A percentile compares a stretch with the other conserved stretches of the same genome.
Evolutionary conservation across 2,888 invertebrate genomes (phyloP).

Genomic region (Xylophagus ater): DNA sequence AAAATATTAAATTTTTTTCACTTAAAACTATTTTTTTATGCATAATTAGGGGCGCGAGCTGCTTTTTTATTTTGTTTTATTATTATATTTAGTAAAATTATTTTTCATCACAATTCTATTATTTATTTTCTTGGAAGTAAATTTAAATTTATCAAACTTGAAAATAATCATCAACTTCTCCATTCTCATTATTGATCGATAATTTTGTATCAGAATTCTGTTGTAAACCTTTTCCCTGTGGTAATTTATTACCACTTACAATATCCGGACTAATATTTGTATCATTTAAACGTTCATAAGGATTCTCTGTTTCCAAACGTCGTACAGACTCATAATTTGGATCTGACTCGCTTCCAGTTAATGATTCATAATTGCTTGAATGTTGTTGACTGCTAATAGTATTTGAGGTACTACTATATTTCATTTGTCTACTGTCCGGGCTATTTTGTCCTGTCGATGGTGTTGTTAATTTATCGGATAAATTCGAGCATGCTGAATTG

Average conservation of each 20-base stretch:
- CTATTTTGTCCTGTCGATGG: conserved; percentile 21
- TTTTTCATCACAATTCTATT: neutral
- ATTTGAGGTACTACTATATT: conserved; percentile 25
- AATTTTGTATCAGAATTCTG: conserved; percentile 19
- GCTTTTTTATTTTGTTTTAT: neutral
- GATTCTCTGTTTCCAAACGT: conserved; percentile 57
- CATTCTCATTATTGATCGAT: conserved; percentile 23
- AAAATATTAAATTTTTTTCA: conserved; percentile 1
- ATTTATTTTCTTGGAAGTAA: conserved; percentile 5
- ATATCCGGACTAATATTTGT: conserved; percentile 21
- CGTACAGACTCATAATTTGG: conserved; percentile 76
- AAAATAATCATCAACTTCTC: conserved; percentile 39
- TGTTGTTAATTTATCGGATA: conserved; percentile 22
- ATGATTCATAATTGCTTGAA: conserved; percentile 69
- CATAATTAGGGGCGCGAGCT: neutral
- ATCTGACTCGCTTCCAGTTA: conserved; percentile 68
- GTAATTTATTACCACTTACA: conserved; percentile 4
- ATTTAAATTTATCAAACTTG: conserved; percentile 30
- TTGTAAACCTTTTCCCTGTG: conserved; percentile 22
- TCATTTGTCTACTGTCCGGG: conserved; percentile 17
- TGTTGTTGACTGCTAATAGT: conserved; percentile 34
- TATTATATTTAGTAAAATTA: neutral
- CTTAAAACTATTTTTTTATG: neutral
- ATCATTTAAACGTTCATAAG: conserved; percentile 51
- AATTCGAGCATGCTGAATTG: conserved; percentile 28